A percentile compares a stretch with the other conserved stretches of the same genome.
Evolutionary conservation across 2,888 invertebrate species (phyloP).

Genomic region (Polylopha cassiicola): DNA sequence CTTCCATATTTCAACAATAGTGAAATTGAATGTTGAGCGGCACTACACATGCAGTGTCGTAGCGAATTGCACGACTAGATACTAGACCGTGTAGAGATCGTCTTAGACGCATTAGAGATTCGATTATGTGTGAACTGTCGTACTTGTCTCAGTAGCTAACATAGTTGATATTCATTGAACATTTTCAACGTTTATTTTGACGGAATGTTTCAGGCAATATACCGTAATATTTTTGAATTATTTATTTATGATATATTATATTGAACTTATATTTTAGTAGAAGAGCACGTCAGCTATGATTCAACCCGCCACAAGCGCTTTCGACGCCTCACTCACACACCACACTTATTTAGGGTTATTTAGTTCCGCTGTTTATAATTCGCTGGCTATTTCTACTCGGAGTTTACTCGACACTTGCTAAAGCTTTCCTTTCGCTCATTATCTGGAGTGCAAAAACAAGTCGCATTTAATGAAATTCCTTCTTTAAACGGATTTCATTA

Average conservation of each 20-base stretch:
- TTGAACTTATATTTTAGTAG: slow-evolving; percentile 26
- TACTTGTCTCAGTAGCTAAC: slow-evolving; percentile 48
- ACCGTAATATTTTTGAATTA: slow-evolving; percentile 29
- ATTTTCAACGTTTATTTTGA: slow-evolving; percentile 42
- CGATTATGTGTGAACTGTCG: slow-evolving; percentile 55
- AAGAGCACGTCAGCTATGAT: slow-evolving; percentile 36
- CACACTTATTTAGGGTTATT: slow-evolving; percentile 31
- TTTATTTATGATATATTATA: slow-evolving; percentile 32
- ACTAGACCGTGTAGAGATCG: slow-evolving; percentile 52
- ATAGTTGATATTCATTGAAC: slow-evolving; percentile 36
- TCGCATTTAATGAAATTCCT: no score
- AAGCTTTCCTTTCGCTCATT: slow-evolving; percentile 14
- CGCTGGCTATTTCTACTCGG: slow-evolving; percentile 2
- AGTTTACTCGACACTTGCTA: slow-evolving; percentile 12
- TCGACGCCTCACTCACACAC: slow-evolving; percentile 37
- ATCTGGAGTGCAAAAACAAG: slow-evolving; percentile 8
- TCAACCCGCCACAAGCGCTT: slow-evolving; percentile 40
- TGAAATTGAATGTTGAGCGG: slow-evolving; percentile 34
- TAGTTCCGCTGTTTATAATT: slow-evolving; percentile 22
- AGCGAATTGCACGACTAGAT: slow-evolving; percentile 66
- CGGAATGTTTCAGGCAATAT: slow-evolving; percentile 66
- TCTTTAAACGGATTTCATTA: no score
- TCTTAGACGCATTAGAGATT: slow-evolving; percentile 61
- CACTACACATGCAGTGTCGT: slow-evolving; percentile 42
- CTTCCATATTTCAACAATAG: slow-evolving; percentile 72